Conservation (phyloP, 2,888 invertebrate species). For the Lathronympha strigana region DNA sequence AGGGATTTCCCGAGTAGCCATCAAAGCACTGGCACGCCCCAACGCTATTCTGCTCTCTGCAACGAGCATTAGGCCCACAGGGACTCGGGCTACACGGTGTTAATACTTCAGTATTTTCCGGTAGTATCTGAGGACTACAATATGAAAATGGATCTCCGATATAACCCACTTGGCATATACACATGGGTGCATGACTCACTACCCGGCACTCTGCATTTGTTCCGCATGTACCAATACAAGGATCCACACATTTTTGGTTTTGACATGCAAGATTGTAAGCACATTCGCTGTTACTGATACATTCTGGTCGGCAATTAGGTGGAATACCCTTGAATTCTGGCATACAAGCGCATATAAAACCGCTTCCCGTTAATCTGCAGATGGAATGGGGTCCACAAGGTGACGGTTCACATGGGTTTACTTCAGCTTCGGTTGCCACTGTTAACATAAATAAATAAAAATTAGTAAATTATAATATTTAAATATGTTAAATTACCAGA, state of each 20-base stretch:
- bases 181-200: constrained; percentile 89
- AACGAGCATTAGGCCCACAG: constrained; percentile 86
- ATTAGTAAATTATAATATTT: background rate
- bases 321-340: constrained; percentile 87
- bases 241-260: constrained; percentile 90
- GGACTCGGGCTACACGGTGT: constrained; percentile 87
- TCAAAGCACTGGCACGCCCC: constrained; percentile 88
- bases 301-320: constrained; percentile 92
- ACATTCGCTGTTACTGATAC: constrained; percentile 91
- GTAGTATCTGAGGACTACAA: constrained; percentile 75
- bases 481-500: too few species aligned
- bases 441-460: constrained; percentile 44
- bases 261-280: constrained; percentile 88
- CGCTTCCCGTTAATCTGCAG: constrained; percentile 87
- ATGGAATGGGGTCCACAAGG: constrained; percentile 92
- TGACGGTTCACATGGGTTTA: constrained; percentile 87
- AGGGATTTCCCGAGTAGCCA: constrained; percentile 89
- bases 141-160: constrained; percentile 91
- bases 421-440: constrained; percentile 61
- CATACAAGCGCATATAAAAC: constrained; percentile 90
- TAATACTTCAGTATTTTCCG: constrained; percentile 68
- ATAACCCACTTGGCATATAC: constrained; percentile 87
- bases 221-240: constrained; percentile 89
- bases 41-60: constrained; percentile 85
- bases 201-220: constrained; percentile 90